Percentiles rank a stretch among this genome's conserved stretches.
phyloP scores from a whole-genome alignment of 2,888 invertebrate species.

The Ganaspis brasiliensis region DNA sequence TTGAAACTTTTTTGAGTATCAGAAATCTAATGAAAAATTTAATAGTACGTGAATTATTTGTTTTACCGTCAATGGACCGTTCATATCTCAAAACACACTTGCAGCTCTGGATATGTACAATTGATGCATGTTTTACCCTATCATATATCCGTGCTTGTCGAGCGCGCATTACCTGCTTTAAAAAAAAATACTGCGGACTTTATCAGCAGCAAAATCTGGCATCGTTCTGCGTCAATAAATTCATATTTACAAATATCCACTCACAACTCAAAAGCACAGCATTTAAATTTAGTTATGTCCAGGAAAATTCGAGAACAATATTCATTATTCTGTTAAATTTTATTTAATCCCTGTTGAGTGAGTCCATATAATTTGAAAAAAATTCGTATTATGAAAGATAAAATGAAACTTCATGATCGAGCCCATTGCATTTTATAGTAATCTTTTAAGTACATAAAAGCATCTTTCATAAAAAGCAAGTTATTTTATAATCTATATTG shows the following conservation, averaged over 20 bases:
- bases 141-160: background rate
- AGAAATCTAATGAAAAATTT: background rate
- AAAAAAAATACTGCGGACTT: background rate
- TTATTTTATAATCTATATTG: too few relatives aligned
- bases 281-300: background rate
- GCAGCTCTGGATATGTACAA: background rate
- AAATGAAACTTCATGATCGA: conserved; percentile 1
- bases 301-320: background rate
- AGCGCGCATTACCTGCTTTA: background rate
- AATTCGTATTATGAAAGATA: background rate
- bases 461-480: background rate
- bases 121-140: background rate
- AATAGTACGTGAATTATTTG: background rate
- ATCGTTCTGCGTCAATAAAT: conserved; percentile 7
- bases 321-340: background rate
- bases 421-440: background rate
- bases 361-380: background rate
- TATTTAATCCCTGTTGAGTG: background rate
- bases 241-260: background rate
- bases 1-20: too few relatives aligned
- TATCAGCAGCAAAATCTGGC: conserved; percentile 6
- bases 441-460: background rate
- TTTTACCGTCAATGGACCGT: background rate
- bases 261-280: background rate
- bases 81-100: background rate